phyloP scores from a whole-genome alignment of 2,113 vertebrate species.

The Ceyx cyanopectus region DNA sequence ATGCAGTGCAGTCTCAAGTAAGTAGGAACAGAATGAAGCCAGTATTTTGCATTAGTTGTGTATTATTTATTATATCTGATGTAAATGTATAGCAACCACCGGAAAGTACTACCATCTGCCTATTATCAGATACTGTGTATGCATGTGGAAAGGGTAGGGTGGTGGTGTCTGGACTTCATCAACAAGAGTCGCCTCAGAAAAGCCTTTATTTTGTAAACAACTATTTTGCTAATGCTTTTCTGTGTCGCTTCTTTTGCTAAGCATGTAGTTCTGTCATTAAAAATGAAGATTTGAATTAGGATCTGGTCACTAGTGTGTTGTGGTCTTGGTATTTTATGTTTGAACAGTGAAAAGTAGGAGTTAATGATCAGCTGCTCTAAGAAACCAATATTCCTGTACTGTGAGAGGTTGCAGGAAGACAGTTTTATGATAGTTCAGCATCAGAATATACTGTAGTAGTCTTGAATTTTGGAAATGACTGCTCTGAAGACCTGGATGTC shows the following conservation, averaged over 20 bases:
- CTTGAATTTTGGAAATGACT: not conserved
- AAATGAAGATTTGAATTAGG: not conserved
- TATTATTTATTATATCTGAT: slow-evolving; percentile 76
- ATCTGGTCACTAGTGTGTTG: not conserved
- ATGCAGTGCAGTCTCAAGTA: slow-evolving; percentile 43
- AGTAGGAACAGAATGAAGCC: slow-evolving; percentile 63
- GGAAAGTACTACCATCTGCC: slow-evolving; percentile 19
- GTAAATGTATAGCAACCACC: slow-evolving; percentile 38
- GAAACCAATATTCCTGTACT: not conserved
- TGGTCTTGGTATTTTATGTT: not conserved
- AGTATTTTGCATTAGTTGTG: slow-evolving; percentile 60
- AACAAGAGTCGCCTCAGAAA: not conserved
- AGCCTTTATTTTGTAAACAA: not conserved
- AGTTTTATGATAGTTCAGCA: not conserved
- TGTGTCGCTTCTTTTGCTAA: not conserved
- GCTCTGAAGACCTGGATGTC: not conserved
- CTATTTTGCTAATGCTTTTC: not conserved
- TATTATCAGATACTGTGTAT: not conserved
- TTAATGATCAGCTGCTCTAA: not conserved
- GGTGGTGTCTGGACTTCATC: not conserved
- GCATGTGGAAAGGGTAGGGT: not conserved
- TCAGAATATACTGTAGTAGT: not conserved
- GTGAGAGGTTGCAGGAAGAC: not conserved
- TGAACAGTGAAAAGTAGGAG: not conserved
- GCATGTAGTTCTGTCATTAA: not conserved